A percentile compares a stretch with the other conserved stretches of the same genome.
These are phyloP conservation scores for Anser cygnoides DNA, from an alignment of 2,113 vertebrate genomes.

Conservation along the genomic window DNA sequence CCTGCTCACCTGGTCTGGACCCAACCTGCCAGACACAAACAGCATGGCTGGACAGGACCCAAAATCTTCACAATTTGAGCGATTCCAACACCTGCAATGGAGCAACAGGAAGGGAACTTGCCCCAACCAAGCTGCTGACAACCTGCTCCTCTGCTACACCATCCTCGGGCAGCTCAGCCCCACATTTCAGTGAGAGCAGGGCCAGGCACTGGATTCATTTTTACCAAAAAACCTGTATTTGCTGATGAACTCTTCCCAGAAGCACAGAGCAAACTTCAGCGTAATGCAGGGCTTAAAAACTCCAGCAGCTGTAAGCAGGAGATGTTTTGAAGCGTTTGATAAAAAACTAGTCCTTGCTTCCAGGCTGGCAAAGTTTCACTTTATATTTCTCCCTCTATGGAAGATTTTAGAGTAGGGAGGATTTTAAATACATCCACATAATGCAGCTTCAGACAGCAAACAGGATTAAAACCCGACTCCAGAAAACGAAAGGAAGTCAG, in stretches of 20 bases:
- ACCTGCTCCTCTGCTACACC: neutral
- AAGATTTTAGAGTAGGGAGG: neutral
- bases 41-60: neutral
- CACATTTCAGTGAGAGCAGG: neutral
- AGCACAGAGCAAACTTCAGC: neutral
- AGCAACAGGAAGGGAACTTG: neutral
- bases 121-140: neutral
- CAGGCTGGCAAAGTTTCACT: neutral
- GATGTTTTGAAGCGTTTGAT: neutral
- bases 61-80: neutral
- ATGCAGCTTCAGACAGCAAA: slow-evolving; percentile 46
- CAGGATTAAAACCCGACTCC: neutral
- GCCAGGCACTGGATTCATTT: neutral
- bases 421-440: slow-evolving; percentile 32
- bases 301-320: neutral
- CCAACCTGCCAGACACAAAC: neutral
- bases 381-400: neutral
- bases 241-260: no score
- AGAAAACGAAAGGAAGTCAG: slow-evolving; percentile 31
- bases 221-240: neutral
- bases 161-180: neutral
- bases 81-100: accelerated
- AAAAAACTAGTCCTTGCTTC: neutral
- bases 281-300: neutral
- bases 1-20: accelerated